Evolutionary conservation across 35 echinoderm and acorn worm species (phyloP).

Genomic region (Heliocidaris erythrogramma): DNA sequence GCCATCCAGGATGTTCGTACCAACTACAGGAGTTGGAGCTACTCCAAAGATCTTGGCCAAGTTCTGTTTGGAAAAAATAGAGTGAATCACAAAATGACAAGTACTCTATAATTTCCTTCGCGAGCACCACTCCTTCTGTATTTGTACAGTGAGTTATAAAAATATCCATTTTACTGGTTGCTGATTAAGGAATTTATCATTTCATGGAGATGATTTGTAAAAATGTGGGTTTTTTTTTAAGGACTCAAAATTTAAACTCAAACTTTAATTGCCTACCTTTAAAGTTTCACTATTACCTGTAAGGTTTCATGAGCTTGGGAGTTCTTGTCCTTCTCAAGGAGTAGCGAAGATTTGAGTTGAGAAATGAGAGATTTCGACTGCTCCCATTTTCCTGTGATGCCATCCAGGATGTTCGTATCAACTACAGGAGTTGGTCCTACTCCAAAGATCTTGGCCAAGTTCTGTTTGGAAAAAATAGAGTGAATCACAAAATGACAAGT

Average conservation of each 20-base stretch:
- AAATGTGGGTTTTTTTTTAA: no score
- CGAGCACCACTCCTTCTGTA: no score
- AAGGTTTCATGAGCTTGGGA: background rate
- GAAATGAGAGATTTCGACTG: background rate
- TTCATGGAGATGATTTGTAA: no score
- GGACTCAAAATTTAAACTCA: no score
- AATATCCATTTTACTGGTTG: no score
- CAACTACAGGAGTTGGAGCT: background rate
- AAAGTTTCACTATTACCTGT: background rate
- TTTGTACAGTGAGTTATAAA: no score
- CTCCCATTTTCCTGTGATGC: background rate
- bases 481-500: background rate
- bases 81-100: background rate
- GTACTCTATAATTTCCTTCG: no score
- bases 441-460: background rate
- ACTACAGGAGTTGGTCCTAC: background rate
- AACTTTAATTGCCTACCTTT: no score
- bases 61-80: background rate
- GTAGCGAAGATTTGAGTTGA: background rate
- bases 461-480: background rate
- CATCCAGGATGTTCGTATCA: background rate
- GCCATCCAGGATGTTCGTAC: background rate
- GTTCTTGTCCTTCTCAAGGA: background rate
- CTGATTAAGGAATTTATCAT: no score
- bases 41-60: background rate